Conservation (phyloP, 1,140 invertebrate species). For the Choristoneura fumiferana region DNA sequence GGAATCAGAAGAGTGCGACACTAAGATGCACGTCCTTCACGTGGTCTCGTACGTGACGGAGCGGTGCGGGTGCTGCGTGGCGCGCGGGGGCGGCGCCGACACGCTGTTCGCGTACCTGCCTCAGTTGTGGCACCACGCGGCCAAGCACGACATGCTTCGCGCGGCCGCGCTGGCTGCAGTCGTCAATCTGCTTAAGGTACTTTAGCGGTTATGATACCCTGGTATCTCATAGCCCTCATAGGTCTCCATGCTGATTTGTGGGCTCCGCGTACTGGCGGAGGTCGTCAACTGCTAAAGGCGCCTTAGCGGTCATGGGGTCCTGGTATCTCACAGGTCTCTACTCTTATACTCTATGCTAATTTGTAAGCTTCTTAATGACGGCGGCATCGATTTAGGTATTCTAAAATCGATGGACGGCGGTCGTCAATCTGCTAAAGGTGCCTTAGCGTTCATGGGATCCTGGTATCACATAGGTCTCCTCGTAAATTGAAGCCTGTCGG, state of each 20-base stretch:
- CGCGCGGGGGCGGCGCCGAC: conserved; percentile 81
- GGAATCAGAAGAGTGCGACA: conserved; percentile 94
- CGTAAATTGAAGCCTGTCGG: too few relatives aligned
- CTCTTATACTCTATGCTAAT: too few relatives aligned
- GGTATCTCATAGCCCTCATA: too few relatives aligned
- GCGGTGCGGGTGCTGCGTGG: conserved; percentile 87
- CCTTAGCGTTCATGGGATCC: not conserved
- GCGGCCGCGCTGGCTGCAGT: conserved; percentile 94
- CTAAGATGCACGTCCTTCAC: conserved; percentile 95
- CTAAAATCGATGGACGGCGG: too few relatives aligned
- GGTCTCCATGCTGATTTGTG: too few relatives aligned
- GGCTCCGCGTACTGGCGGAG: conserved; percentile 91
- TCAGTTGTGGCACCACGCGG: conserved; percentile 91
- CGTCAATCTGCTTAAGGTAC: conserved; percentile 81
- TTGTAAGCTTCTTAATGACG: too few relatives aligned
- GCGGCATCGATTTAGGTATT: too few relatives aligned
- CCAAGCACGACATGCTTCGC: conserved; percentile 93
- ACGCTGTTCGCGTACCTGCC: conserved; percentile 91
- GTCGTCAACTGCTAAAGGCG: conserved; percentile 87
- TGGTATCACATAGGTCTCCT: too few relatives aligned
- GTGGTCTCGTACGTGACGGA: conserved; percentile 95
- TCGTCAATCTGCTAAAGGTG: conserved; percentile 89
- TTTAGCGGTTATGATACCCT: too few relatives aligned
- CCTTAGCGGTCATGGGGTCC: too few relatives aligned
- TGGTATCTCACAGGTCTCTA: too few relatives aligned